phyloP scores from a whole-genome alignment of 2,888 invertebrate species.

The Bhutanitis thaidina region DNA sequence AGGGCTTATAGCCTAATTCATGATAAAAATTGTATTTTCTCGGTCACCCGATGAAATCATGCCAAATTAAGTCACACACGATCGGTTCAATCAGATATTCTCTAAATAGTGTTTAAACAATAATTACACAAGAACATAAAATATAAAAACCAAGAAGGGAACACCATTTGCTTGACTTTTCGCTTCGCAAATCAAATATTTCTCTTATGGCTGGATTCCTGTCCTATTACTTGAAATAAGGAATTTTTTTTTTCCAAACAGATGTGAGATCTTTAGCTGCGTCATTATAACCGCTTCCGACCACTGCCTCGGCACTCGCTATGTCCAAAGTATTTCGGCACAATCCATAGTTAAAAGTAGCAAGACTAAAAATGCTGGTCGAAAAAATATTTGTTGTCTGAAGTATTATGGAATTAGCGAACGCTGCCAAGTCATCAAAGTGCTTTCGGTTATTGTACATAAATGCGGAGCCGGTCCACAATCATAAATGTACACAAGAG shows the following conservation, averaged over 20 bases:
- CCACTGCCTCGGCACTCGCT: not conserved
- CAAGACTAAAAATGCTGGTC: not conserved
- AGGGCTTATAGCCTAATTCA: too few species aligned
- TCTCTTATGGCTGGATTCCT: too few species aligned
- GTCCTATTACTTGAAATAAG: too few species aligned
- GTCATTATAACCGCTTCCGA: not conserved
- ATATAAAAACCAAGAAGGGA: too few species aligned
- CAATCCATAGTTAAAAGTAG: not conserved
- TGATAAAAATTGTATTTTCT: not conserved
- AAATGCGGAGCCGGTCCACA: not conserved
- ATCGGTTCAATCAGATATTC: too few species aligned
- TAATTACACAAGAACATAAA: too few species aligned
- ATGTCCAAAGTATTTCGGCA: not conserved
- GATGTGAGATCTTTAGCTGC: not conserved
- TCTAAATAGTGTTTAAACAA: too few species aligned
- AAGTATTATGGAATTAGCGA: conserved; percentile 11
- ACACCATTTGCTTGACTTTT: too few species aligned
- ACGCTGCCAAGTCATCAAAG: not conserved
- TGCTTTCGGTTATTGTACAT: conserved; percentile 9
- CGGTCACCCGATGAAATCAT: not conserved
- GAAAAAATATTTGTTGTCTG: not conserved
- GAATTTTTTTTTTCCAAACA: not conserved
- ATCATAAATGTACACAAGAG: not conserved
- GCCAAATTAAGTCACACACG: too few species aligned
- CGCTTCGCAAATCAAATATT: too few species aligned